These are phyloP conservation scores for Ctenopoma kingsleyae DNA, from an alignment of 2,797 vertebrate species.

Conservation along the genomic window DNA sequence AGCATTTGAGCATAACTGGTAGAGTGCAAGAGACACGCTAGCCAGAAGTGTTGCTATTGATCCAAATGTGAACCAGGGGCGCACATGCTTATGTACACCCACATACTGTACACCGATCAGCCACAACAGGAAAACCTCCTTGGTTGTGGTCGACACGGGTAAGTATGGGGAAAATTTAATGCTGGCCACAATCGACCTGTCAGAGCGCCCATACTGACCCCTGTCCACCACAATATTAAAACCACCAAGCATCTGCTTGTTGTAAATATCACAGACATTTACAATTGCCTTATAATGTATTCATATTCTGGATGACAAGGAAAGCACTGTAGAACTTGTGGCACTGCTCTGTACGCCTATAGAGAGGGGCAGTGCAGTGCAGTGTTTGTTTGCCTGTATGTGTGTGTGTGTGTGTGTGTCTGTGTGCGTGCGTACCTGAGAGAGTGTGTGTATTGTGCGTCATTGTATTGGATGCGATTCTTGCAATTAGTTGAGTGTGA, in stretches of 20 bases:
- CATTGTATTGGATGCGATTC: slow-evolving; percentile 16
- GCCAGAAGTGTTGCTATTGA: slow-evolving; percentile 36
- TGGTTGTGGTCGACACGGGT: no score
- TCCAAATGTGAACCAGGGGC: slow-evolving; percentile 30
- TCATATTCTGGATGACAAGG: slow-evolving; percentile 83
- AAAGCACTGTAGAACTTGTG: slow-evolving; percentile 83
- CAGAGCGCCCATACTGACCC: background rate
- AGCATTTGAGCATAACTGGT: slow-evolving; percentile 14
- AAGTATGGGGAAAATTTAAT: no score
- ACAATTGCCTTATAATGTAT: slow-evolving; percentile 81
- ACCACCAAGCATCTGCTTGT: no score
- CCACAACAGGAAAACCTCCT: no score
- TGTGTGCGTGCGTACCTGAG: slow-evolving; percentile 21
- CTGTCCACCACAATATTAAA: no score
- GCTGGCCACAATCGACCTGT: no score
- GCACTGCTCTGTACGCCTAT: slow-evolving; percentile 58
- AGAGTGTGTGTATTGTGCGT: slow-evolving; percentile 8
- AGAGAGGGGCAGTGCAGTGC: slow-evolving; percentile 54
- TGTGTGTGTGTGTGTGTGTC: slow-evolving; percentile 29
- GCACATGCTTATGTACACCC: background rate
- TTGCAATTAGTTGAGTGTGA: slow-evolving; percentile 10
- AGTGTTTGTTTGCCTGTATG: slow-evolving; percentile 45
- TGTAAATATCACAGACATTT: slow-evolving; percentile 24
- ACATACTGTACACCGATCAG: background rate
- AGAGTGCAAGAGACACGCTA: slow-evolving; percentile 18